Conservation (phyloP, 1,140 invertebrate genomes). For the Zaprionus ghesquierei region DNA sequence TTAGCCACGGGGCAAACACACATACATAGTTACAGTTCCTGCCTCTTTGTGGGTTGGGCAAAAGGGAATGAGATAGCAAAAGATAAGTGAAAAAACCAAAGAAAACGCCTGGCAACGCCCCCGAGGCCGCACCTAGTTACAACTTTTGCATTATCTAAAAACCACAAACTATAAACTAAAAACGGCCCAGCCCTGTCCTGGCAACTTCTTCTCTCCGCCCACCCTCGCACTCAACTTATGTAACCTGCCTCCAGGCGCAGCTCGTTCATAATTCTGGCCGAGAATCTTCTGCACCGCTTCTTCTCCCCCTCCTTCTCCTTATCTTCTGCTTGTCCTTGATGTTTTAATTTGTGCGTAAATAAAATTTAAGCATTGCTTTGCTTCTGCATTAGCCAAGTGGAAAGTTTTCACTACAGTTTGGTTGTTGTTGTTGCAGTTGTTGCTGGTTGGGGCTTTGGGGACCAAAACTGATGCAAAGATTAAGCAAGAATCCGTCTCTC, state of each 20-base stretch:
- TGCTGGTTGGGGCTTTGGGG: constrained; percentile 55
- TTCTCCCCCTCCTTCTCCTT: not conserved
- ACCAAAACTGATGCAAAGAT: constrained; percentile 74
- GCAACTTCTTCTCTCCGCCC: not conserved
- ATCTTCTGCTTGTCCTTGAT: constrained; percentile 46
- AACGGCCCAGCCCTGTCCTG: not conserved
- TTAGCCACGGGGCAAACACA: not conserved
- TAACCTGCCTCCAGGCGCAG: constrained; percentile 58
- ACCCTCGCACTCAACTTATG: constrained; percentile 55
- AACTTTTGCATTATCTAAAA: constrained; percentile 78
- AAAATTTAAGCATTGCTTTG: constrained; percentile 75
- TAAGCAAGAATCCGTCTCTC: constrained; percentile 74
- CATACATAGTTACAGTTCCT: not conserved
- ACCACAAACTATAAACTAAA: constrained; percentile 78
- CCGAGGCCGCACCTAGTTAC: constrained; percentile 70
- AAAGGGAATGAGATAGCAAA: not conserved
- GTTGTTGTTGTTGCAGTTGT: constrained; percentile 34
- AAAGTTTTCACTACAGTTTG: constrained; percentile 50
- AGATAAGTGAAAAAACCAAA: not conserved
- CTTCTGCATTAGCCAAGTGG: constrained; percentile 58
- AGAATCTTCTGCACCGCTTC: constrained; percentile 27
- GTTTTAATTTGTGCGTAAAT: constrained; percentile 78
- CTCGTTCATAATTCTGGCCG: constrained; percentile 61
- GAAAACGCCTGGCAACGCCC: constrained; percentile 44
- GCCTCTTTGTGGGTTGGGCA: not conserved